These are phyloP conservation scores for Athalia cordata DNA, from an alignment of 2,888 invertebrate species.

Conservation along the genomic window DNA sequence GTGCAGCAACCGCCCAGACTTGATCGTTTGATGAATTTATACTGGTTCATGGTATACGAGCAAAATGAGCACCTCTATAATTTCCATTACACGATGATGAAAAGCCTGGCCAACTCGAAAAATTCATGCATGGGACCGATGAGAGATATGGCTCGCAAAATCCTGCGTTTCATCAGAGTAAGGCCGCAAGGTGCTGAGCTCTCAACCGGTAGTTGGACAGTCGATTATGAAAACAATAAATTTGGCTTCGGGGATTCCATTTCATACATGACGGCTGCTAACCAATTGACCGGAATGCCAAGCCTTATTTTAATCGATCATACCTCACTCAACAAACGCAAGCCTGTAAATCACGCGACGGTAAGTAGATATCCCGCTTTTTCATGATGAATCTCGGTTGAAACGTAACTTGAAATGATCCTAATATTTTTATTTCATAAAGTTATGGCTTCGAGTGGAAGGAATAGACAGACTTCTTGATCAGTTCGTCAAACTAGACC, in stretches of 20 bases:
- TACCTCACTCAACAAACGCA: conserved; percentile 55
- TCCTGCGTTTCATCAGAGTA: conserved; percentile 65
- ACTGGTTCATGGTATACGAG: conserved; percentile 74
- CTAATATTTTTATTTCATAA: conserved; percentile 10
- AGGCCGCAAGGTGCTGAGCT: conserved; percentile 59
- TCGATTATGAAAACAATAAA: conserved; percentile 71
- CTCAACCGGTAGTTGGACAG: conserved; percentile 65
- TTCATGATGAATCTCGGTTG: no score
- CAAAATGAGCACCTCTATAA: conserved; percentile 73
- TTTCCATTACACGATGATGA: conserved; percentile 73
- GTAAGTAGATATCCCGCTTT: conserved; percentile 41
- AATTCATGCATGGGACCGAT: conserved; percentile 70
- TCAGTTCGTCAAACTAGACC: background rate
- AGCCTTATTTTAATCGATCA: conserved; percentile 62
- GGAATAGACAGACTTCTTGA: conserved; percentile 52
- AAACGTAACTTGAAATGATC: no score
- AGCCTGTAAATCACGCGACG: conserved; percentile 46
- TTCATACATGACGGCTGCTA: conserved; percentile 61
- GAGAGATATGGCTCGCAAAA: conserved; percentile 65
- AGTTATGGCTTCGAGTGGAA: conserved; percentile 57
- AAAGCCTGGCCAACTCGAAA: conserved; percentile 70
- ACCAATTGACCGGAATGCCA: conserved; percentile 67
- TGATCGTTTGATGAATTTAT: conserved; percentile 70
- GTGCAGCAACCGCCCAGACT: conserved; percentile 69
- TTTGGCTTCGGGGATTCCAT: conserved; percentile 72